Conservation (phyloP, 2,797 vertebrate genomes). For the Lophotriccus pileatus region DNA sequence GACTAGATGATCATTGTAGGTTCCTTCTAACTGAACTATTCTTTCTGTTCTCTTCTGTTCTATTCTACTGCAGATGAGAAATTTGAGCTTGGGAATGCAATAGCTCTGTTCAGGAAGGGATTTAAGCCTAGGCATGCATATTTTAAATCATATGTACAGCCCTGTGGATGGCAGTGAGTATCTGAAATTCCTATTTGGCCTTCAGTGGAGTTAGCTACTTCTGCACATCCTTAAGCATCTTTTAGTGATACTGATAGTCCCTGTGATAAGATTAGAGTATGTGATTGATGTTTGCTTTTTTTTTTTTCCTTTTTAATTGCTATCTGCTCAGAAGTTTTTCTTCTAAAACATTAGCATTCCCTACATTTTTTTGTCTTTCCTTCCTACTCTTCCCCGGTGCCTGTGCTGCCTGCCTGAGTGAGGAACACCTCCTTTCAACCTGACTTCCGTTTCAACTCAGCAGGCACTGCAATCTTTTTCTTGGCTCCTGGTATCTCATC, state of each 20-base stretch:
- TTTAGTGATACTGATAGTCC: neutral
- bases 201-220: neutral
- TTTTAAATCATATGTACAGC: neutral
- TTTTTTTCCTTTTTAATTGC: neutral
- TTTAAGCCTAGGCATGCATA: neutral
- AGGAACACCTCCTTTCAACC: slow-evolving; percentile 44
- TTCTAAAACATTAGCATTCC: neutral
- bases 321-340: neutral
- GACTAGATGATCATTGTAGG: neutral
- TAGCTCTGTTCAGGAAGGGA: neutral
- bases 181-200: neutral
- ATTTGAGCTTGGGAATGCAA: neutral
- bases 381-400: neutral
- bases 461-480: slow-evolving; percentile 23
- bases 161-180: neutral
- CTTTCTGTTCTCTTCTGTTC: neutral
- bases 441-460: slow-evolving; percentile 50
- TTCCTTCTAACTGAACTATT: neutral
- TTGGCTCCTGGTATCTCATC: slow-evolving; percentile 42
- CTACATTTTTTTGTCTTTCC: neutral
- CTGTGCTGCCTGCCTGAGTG: neutral
- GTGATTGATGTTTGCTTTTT: neutral
- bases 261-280: neutral
- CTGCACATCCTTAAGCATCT: neutral
- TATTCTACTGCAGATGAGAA: neutral